phyloP scores from a whole-genome alignment of 2,888 invertebrate genomes.

The Cryptocephalus moraei region DNA sequence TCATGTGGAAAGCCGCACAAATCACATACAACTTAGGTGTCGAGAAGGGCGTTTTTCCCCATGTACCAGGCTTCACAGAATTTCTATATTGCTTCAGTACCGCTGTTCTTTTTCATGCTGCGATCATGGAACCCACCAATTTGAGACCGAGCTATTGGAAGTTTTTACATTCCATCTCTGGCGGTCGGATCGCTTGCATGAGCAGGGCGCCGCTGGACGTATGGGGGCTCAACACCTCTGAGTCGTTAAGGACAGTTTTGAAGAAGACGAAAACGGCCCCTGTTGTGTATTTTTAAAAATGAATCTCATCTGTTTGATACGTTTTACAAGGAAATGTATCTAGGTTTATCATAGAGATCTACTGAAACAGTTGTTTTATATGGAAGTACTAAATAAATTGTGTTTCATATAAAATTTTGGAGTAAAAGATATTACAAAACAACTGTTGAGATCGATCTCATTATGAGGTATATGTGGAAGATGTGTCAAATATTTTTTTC shows the following conservation, averaged over 20 bases:
- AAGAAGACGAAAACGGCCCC: constrained; percentile 37
- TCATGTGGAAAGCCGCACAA: constrained; percentile 75
- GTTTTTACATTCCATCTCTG: constrained; percentile 65
- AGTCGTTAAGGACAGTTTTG: constrained; percentile 39
- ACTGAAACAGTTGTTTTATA: too few relatives aligned
- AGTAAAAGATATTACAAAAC: too few relatives aligned
- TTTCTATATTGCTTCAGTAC: constrained; percentile 69
- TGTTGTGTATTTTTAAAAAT: constrained; percentile 11
- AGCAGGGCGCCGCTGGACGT: constrained; percentile 46
- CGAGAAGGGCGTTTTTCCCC: constrained; percentile 52
- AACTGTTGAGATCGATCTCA: too few relatives aligned
- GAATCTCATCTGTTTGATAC: too few relatives aligned
- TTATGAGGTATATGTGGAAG: too few relatives aligned
- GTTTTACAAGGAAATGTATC: too few relatives aligned
- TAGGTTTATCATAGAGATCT: too few relatives aligned
- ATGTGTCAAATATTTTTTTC: too few relatives aligned
- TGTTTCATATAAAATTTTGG: too few relatives aligned
- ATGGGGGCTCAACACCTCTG: constrained; percentile 50
- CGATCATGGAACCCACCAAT: constrained; percentile 67
- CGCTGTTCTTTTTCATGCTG: constrained; percentile 66
- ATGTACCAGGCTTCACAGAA: constrained; percentile 58
- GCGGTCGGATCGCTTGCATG: constrained; percentile 55
- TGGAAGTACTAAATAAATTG: too few relatives aligned
- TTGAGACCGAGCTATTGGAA: constrained; percentile 75
- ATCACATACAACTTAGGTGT: constrained; percentile 67